Base-by-base conservation (phyloP, 2,888 invertebrate species). In the Drosophila kambysellisi region DNA sequence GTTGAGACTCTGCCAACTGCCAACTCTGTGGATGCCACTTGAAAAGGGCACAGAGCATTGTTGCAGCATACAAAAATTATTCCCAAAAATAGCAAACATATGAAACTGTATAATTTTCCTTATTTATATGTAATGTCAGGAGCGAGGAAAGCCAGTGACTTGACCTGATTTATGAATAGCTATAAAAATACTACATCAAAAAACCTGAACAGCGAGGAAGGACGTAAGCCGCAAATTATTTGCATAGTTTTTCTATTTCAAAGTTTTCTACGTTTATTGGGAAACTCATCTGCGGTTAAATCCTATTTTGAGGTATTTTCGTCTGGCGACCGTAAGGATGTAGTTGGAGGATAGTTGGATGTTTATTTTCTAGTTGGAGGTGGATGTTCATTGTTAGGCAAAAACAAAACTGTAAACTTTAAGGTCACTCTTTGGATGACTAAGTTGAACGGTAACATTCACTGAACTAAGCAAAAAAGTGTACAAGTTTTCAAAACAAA, bases 61-160 rank as follows among this genome's bases (percentile, higher is more conserved):
- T 51, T 81, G 72, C 69, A 70, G 71, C 70, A 78, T 64, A 72
- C 65, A 32, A 50, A 52, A 63, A 63, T 51, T 52, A 73, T 59
- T 68, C 54, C 15, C 11, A 30, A 64, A 66, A 66, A 70, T 76
- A 43, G 29, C 48, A 4, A 11, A 52, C 70, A 39, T 51, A 54
- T 43, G 43, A 20, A 53, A 43, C 46, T 52, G 56, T 39, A 63
- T 30, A 54, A 70, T 60, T 57, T 64, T 52, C 51, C 64, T 66
- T 54, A 50, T n/a, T 50, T 52, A 58, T 56, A 51, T 39, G 6
- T 37, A 72, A 72, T 58, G 50, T 37, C 58, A 56, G 12, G 0
- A n/a, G 20, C 48, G 61, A 33, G 15, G 46, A 15, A 64, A 32
- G 5, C 2, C 30, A 32, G 63, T 30, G 9, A 25, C 7, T 48